Percentiles rank a stretch among this genome's conserved stretches.
Evolutionary conservation across 2,888 invertebrate genomes (phyloP).

Genomic region (Flexamia atlantica): DNA sequence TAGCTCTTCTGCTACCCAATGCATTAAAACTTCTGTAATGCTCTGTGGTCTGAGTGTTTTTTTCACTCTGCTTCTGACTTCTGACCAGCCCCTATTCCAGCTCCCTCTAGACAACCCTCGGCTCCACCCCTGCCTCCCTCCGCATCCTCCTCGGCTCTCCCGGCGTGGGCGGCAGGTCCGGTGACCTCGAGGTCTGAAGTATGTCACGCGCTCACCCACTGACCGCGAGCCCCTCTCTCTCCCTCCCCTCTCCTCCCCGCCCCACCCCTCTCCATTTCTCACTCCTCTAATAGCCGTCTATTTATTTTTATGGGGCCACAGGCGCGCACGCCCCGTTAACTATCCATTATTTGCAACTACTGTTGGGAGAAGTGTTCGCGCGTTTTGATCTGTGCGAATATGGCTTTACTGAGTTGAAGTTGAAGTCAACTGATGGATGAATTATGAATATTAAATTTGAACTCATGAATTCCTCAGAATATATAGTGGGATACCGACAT

Average conservation of each 20-base stretch:
- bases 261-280: slow-evolving; percentile 19
- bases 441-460: too few relatives aligned
- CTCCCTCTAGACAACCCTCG: neutral
- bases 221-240: slow-evolving; percentile 57
- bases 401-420: neutral
- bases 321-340: slow-evolving; percentile 28
- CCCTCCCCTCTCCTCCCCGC: slow-evolving; percentile 1
- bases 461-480: too few relatives aligned
- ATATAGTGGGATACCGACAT: too few relatives aligned
- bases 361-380: neutral
- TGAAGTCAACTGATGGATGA: too few relatives aligned
- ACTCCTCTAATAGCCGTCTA: slow-evolving; percentile 33
- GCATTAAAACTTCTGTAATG: too few relatives aligned
- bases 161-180: slow-evolving; percentile 20
- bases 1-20: too few relatives aligned
- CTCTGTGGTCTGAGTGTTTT: too few relatives aligned
- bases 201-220: slow-evolving; percentile 38
- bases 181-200: slow-evolving; percentile 23
- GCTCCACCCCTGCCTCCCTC: slow-evolving; percentile 4
- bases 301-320: slow-evolving; percentile 18
- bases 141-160: neutral
- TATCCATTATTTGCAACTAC: slow-evolving; percentile 32
- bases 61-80: too few relatives aligned
- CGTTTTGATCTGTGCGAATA: neutral
- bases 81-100: too few relatives aligned